Evolutionary conservation across 2,888 invertebrate species (phyloP), one percentile per base, ranked within the genome.

Genomic region (Aquatica leii): DNA sequence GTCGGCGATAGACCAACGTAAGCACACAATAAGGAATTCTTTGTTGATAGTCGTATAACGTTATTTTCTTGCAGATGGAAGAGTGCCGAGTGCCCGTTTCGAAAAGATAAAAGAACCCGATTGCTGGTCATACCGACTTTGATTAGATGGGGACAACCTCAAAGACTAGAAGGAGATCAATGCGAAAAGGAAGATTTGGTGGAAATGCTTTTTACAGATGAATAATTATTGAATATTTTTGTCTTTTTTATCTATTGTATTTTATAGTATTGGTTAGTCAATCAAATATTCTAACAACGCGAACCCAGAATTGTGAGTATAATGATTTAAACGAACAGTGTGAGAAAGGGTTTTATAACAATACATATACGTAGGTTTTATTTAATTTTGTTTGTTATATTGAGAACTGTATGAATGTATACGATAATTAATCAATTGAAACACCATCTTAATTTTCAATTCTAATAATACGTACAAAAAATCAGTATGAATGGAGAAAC

Each of bases 111-210:
- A 35, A 85, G 87, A 46, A 87, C 90, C 0, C 87, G 85, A 70
- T 81, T 97, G 56, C 88, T 91, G 77, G 90, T 91, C 52, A 86
- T 97, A 43, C 96, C 97, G 1, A 95, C 96, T 0, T 79, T 97
- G 12, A 80, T 93, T 40, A 86, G 86, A 73, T 94, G 93, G 92
- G 89, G 90, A 59, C 87, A 89, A 4, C 90, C 91, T 0, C 90
- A 93, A 76, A 87, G 90, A 65, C 82, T 96, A 24, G 90, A 92
- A 78, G 95, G 94, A 24, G 88, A 88, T 52, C 89, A 93, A 71
- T 93, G 92, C 76, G 85, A 86, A 54, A 90, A 92, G 66, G 78
- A 85, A 34, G 91, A 91, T 14, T 84, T 94, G 4, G 86, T 95
- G 1, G 86, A 91, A 73, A 90, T 95, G 91, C 80, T 95, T 69